A percentile compares a stretch with the other conserved stretches of the same genome.
These are phyloP conservation scores for Dione vanillae DNA, from an alignment of 2,888 invertebrate genomes.

Conservation along the genomic window DNA sequence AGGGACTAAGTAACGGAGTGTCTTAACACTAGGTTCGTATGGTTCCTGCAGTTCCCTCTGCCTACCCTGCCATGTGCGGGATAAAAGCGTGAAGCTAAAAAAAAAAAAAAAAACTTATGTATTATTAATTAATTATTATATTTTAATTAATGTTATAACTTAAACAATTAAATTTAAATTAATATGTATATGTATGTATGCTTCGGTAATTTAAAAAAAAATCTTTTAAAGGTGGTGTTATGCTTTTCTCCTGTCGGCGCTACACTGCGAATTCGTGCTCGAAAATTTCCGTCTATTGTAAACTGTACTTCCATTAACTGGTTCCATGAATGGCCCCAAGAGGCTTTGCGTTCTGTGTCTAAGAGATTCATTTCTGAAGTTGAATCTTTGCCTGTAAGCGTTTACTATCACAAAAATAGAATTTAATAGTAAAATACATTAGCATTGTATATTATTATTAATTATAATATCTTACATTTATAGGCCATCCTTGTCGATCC, in stretches of 20 bases:
- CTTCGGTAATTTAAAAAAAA: background rate
- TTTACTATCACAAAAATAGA: background rate
- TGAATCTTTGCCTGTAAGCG: slow-evolving; percentile 87
- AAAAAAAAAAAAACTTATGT: too few species aligned
- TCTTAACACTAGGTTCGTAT: too few species aligned
- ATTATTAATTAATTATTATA: too few species aligned
- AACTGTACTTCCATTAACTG: slow-evolving; percentile 97
- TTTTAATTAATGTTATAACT: too few species aligned
- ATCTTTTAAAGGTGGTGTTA: slow-evolving; percentile 86
- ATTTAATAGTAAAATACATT: background rate
- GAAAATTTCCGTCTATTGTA: slow-evolving; percentile 97
- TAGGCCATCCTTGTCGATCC: slow-evolving; percentile 84
- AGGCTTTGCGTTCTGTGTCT: slow-evolving; percentile 95
- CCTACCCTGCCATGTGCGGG: too few species aligned
- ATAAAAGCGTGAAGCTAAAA: too few species aligned
- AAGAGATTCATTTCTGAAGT: slow-evolving; percentile 91
- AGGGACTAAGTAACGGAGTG: too few species aligned
- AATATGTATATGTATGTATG: background rate
- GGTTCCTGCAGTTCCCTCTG: too few species aligned
- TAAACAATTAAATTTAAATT: too few species aligned
- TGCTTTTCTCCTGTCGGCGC: slow-evolving; percentile 98
- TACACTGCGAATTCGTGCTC: slow-evolving; percentile 92
- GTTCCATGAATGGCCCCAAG: slow-evolving; percentile 98
- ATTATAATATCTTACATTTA: slow-evolving; percentile 11
- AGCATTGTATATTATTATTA: background rate